A percentile compares a stretch with the other conserved stretches of the same genome.
Evolutionary conservation across 2,888 invertebrate genomes (phyloP).

Genomic region (Teinopalpus imperialis): DNA sequence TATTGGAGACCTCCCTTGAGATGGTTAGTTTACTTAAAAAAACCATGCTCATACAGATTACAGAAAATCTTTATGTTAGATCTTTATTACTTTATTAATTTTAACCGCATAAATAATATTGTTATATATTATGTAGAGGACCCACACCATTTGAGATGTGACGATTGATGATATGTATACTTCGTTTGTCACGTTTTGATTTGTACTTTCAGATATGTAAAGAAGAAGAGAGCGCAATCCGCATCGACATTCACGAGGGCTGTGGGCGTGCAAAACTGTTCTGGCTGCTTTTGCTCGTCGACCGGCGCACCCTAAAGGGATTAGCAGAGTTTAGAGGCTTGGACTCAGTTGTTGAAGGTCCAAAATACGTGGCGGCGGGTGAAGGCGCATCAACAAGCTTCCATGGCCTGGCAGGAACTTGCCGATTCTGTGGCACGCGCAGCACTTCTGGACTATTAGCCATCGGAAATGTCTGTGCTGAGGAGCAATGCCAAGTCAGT

Average conservation of each 20-base stretch:
- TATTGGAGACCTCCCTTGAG: too few species aligned
- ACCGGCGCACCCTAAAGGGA: constrained; percentile 95
- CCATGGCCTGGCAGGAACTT: constrained; percentile 85
- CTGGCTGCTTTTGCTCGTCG: constrained; percentile 96
- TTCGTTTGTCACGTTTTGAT: too few species aligned
- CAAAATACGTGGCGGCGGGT: constrained; percentile 35
- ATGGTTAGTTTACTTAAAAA: too few species aligned
- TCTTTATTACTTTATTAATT: too few species aligned
- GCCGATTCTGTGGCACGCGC: constrained; percentile 95
- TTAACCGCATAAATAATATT: too few species aligned
- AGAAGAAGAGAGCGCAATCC: constrained; percentile 97
- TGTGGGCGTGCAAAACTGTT: constrained; percentile 97
- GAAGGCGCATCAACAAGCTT: constrained; percentile 40
- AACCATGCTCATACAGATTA: too few species aligned
- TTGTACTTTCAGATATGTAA: constrained; percentile 92
- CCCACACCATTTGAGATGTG: too few species aligned
- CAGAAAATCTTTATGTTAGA: too few species aligned
- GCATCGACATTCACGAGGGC: constrained; percentile 97
- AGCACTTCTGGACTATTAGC: constrained; percentile 92
- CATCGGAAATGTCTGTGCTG: constrained; percentile 96
- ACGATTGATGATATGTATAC: too few species aligned
- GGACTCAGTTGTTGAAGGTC: constrained; percentile 51
- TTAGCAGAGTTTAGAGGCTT: constrained; percentile 93
- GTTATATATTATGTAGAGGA: too few species aligned
- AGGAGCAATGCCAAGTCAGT: constrained; percentile 93